These are phyloP conservation scores for Agrotis puta DNA, from an alignment of 2,888 invertebrate genomes.

Conservation along the genomic window DNA sequence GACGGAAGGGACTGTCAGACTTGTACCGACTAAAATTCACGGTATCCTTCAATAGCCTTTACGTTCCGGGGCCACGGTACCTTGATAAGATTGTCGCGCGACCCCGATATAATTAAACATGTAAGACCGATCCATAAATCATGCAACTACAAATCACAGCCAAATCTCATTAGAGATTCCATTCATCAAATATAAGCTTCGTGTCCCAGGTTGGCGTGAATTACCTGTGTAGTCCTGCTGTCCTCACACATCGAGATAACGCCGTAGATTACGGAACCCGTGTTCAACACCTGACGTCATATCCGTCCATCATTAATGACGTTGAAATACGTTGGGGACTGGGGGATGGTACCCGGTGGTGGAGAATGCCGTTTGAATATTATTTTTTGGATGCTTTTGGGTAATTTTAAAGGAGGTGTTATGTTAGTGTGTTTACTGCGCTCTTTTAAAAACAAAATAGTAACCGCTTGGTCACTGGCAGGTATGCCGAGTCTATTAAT, in stretches of 20 bases:
- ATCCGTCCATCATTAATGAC: constrained; percentile 69
- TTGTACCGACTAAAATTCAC: too few relatives aligned
- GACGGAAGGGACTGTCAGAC: too few relatives aligned
- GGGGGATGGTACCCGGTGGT: constrained; percentile 17
- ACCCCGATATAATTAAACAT: too few relatives aligned
- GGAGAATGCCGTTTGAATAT: neutral
- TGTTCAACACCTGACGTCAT: constrained; percentile 58
- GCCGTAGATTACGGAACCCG: constrained; percentile 63
- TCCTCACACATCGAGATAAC: constrained; percentile 59
- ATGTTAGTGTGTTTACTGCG: too few relatives aligned
- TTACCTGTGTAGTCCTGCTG: constrained; percentile 61
- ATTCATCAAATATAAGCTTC: constrained; percentile 56
- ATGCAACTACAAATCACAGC: constrained; percentile 41
- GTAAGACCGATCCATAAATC: constrained; percentile 8
- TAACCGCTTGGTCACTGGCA: too few relatives aligned
- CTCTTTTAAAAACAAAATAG: too few relatives aligned
- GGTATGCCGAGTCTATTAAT: neutral
- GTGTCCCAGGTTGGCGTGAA: constrained; percentile 36
- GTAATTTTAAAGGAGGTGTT: neutral
- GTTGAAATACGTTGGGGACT: constrained; percentile 28
- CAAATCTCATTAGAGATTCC: constrained; percentile 53
- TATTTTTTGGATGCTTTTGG: neutral
- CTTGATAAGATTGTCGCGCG: too few relatives aligned
- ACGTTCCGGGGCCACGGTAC: too few relatives aligned
- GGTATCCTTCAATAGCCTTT: too few relatives aligned